A percentile compares a stretch with the other conserved stretches of the same genome.
Evolutionary conservation across 2,113 vertebrate genomes (phyloP).

Genomic region (Polypterus bichir): DNA sequence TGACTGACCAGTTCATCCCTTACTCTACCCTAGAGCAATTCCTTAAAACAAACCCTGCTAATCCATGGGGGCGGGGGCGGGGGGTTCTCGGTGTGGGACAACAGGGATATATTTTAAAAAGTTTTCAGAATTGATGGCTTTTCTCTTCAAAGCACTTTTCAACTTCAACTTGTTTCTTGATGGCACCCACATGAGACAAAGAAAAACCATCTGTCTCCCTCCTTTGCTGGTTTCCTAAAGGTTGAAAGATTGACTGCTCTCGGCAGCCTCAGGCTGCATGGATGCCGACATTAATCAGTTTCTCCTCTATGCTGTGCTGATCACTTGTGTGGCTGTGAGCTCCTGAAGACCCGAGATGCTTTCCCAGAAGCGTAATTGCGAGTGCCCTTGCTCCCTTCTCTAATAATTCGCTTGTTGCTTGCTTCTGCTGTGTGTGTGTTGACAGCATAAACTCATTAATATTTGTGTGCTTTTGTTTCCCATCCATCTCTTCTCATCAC

Average conservation of each 20-base stretch:
- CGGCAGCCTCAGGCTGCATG: neutral
- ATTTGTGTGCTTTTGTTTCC: conserved; percentile 86
- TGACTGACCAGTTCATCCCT: too few relatives aligned
- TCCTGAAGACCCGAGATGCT: neutral
- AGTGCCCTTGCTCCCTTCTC: neutral
- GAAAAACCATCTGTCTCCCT: too few relatives aligned
- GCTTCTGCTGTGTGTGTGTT: conserved; percentile 9
- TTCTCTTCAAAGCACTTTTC: too few relatives aligned
- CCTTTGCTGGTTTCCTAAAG: neutral
- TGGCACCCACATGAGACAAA: too few relatives aligned
- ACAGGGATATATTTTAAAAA: too few relatives aligned
- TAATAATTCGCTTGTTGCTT: neutral
- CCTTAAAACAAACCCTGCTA: too few relatives aligned
- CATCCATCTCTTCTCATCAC: conserved; percentile 70
- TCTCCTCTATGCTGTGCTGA: neutral
- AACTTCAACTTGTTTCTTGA: too few relatives aligned
- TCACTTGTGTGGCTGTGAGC: neutral
- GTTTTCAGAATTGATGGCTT: too few relatives aligned
- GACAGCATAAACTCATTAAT: conserved; percentile 60
- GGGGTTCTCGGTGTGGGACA: too few relatives aligned
- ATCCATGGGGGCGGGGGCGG: too few relatives aligned
- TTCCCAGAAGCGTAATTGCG: neutral
- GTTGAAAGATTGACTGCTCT: neutral
- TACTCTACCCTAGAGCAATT: too few relatives aligned
- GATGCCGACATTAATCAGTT: neutral